Percentiles rank a stretch among this genome's conserved stretches.
phyloP scores from a whole-genome alignment of 92 coral and sea anemone genomes.

The Phenganax subtilis region DNA sequence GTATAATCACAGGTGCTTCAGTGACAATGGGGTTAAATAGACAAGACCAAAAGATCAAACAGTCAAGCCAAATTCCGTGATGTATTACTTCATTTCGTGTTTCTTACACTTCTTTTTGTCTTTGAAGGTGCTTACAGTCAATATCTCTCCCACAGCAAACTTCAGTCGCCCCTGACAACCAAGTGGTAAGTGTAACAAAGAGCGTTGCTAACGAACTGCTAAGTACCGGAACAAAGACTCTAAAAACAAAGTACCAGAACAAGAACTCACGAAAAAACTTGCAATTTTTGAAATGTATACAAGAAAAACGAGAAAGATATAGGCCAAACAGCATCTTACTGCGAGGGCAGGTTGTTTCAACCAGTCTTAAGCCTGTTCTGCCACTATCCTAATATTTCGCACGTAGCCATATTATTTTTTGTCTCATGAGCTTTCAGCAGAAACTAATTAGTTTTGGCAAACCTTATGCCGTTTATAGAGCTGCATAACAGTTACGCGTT shows the following conservation, averaged over 20 bases:
- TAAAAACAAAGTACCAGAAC: neutral
- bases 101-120: slow-evolving; percentile 16
- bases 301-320: neutral
- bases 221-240: slow-evolving; percentile 14
- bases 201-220: slow-evolving; percentile 6
- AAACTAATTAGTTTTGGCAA: too few relatives aligned
- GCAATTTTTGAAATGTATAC: neutral
- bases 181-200: slow-evolving; percentile 75
- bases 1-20: neutral
- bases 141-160: slow-evolving; percentile 94
- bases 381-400: too few relatives aligned
- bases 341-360: too few relatives aligned
- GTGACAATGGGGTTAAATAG: neutral
- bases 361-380: too few relatives aligned
- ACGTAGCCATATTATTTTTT: too few relatives aligned
- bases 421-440: too few relatives aligned
- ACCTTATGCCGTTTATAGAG: too few relatives aligned
- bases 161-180: slow-evolving; percentile 92
- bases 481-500: too few relatives aligned
- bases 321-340: too few relatives aligned
- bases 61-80: neutral
- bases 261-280: neutral
- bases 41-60: neutral
- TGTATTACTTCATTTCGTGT: neutral
- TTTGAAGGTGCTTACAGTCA: slow-evolving; percentile 45